Base-by-base conservation (phyloP, 2,797 vertebrate genomes). In the Taeniopygia guttata region DNA sequence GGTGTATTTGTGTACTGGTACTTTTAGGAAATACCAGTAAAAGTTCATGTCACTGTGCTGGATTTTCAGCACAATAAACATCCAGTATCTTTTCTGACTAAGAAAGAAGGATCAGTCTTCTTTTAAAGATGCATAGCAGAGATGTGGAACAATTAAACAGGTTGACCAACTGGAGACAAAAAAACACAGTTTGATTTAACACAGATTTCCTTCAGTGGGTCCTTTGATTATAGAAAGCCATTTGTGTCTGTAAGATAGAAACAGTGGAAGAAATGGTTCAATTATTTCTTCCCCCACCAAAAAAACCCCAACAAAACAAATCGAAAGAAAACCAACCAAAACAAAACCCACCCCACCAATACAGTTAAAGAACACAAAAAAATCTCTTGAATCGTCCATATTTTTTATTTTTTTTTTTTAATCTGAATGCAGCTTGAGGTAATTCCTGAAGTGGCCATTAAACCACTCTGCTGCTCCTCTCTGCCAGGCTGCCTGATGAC, bases 221-320 rank as follows among this genome's bases (percentile, higher is more conserved):
- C 23, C 58, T 91, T 80, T 49, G 52, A 3, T 63, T 52, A 22
- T 56, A 45, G 45, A 66, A 84, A 56, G 45, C 32, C 9, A 10
- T 87, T 89, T 87, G 38, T 66, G 16, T 56, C n/a, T 6, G 0
- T 55, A 30, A 63, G 38, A 46, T 46, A 66, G 20, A 67, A 84
- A 49, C 18, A 80, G 30, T 59, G 20, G 26, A 77, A 87, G n/a
- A 43, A 87, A 58, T 34, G 4, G 7, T 68, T 91, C 51, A 26
- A 17, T 82, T 52, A 16, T 16, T 0, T 0, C 9, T 10, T 55
- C 8, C 4, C 5, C 2, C 12, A 2, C 2, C 2, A 34, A 12
- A 60, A 38, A 3, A 21, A 1, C 3, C 1, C 5, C 18, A 51
- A 29, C 12, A 20, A 59, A 80, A 26, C 4, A 49, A 36, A n/a